Base-by-base conservation (phyloP, 2,797 vertebrate genomes). In the Hafferia zeledoni region DNA sequence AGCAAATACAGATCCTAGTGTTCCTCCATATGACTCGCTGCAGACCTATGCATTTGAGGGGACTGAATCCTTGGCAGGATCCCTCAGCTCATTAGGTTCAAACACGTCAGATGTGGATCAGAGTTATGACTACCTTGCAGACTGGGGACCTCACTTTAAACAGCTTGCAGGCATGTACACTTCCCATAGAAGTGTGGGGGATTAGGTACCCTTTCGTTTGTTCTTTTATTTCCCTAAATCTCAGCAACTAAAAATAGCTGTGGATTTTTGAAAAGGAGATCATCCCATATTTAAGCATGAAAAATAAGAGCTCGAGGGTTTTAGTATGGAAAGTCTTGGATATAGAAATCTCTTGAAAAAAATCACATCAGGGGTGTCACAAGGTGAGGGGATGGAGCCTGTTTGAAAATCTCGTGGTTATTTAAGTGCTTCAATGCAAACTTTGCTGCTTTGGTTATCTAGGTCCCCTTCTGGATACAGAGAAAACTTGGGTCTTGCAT, bases 1-100 rank as follows among this genome's bases (percentile, higher is more conserved):
- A 84, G 99, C 99, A 0, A 98, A 99, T 79, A 72, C 92, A 4
- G 99, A 99, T 55, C 98, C 98, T 0, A 94, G 93, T 0, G 98
- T 95, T 10, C 98, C 98, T 10, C 99, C 99, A 0, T 99, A 98
- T 6, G 99, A 99, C 96, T 98, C 98, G 24, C 96, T 99, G 12
- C 98, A 98, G 87, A 98, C 96, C 5, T 99, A 98, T 2, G 98
- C 98, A 0, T 99, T 98, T 61, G 99, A 99, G 91, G 99, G 99
- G 9, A 97, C 97, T 0, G 99, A 99, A 10, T 99, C 99, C 2
- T 68, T 94, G 15, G 96, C 99, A 2, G 99, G 98, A 28, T 99
- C 99, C 9, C 98, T 99, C 67, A 99, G 99, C 95, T 99, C 99
- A 2, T 39, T 99, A 61, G 98, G 96, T 9, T 99, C 99, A 2